Base-by-base conservation (phyloP, 2,113 vertebrate species). In the Albula goreensis region DNA sequence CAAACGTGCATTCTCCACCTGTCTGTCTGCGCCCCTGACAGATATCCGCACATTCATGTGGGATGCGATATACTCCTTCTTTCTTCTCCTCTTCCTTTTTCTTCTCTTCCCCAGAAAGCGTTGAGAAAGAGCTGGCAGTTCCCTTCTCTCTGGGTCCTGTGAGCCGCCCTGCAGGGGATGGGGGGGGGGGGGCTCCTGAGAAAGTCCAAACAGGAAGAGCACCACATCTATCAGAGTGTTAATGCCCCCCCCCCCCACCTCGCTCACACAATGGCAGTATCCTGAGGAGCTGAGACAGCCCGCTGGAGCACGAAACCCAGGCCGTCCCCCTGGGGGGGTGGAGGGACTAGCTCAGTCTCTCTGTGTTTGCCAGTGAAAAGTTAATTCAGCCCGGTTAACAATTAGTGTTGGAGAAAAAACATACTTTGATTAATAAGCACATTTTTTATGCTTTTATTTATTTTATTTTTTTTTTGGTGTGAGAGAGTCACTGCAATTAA, bases 191-290 rank as follows among this genome's bases (percentile, higher is more conserved):
- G 11, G 70, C 70, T 31, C 70, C 70, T 74, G 70, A 74, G 70
- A 74, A 74, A 74, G 9, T 74, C 5, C 70, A 74, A 74, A 74
- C 70, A 74, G 70, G 70, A 74, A 74, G 70, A 25, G 70, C 70
- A 74, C 70, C 70, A 74, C 70, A 74, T 74, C 70, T 10, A 74
- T 74, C 70, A 74, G 22, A 22, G 17, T n/a, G 10, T 8, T 25
- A 74, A 74, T 31, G 70, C 31, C 70, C 22, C 7, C n/a, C 2
- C 31, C 70, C 9, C 70, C 2, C 22, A 74, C 70, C 10, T 8
- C 70, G 10, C n/a, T 74, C n/a, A 74, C n/a, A 74, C 70, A 74
- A 74, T 74, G 70, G 22, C 22, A 25, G 70, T n/a, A 74, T 74
- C 70, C 70, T 74, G 70, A 74, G 70, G 6, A n/a, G 22, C 70